A percentile compares a stretch with the other conserved stretches of the same genome.
Conservation (phyloP, 2,888 invertebrate species). For the Blera fallax region DNA sequence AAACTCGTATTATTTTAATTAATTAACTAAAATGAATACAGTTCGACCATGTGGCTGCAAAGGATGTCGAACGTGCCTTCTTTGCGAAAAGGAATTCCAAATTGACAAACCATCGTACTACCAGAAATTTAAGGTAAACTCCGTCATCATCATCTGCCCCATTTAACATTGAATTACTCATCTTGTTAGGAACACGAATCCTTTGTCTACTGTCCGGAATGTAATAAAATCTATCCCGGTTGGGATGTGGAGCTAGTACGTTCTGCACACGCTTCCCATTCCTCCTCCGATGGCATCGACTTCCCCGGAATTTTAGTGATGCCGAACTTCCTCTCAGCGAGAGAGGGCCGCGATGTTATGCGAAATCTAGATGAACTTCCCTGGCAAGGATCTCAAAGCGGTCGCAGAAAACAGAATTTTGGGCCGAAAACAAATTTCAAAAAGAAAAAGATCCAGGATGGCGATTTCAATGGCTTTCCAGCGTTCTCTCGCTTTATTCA, state of each 20-base stretch:
- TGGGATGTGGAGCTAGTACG: constrained; percentile 85
- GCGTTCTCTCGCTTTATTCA: constrained; percentile 89
- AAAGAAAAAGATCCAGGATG: constrained; percentile 90
- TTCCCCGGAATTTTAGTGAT: constrained; percentile 87
- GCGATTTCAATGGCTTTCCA: constrained; percentile 94
- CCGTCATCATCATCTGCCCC: neutral
- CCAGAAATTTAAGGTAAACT: constrained; percentile 79
- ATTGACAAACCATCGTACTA: constrained; percentile 77
- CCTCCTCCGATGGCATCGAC: constrained; percentile 66
- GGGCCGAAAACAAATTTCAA: constrained; percentile 99
- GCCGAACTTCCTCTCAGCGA: constrained; percentile 87
- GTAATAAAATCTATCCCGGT: constrained; percentile 89
- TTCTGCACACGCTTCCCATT: constrained; percentile 87
- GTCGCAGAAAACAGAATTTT: constrained; percentile 97
- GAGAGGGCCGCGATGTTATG: constrained; percentile 87
- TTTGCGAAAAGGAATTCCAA: constrained; percentile 89
- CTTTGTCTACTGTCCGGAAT: constrained; percentile 90
- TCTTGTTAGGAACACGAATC: constrained; percentile 83
- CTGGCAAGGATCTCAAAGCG: constrained; percentile 97
- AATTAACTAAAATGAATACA: constrained; percentile 77
- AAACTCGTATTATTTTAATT: neutral
- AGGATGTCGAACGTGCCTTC: constrained; percentile 91
- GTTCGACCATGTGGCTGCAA: constrained; percentile 93
- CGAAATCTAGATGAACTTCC: constrained; percentile 88
- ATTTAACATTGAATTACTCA: neutral